These are phyloP conservation scores for Cliona cf. orientalis DNA, from an alignment of 37 sponge, comb jelly and placozoan species.

Conservation along the genomic window DNA sequence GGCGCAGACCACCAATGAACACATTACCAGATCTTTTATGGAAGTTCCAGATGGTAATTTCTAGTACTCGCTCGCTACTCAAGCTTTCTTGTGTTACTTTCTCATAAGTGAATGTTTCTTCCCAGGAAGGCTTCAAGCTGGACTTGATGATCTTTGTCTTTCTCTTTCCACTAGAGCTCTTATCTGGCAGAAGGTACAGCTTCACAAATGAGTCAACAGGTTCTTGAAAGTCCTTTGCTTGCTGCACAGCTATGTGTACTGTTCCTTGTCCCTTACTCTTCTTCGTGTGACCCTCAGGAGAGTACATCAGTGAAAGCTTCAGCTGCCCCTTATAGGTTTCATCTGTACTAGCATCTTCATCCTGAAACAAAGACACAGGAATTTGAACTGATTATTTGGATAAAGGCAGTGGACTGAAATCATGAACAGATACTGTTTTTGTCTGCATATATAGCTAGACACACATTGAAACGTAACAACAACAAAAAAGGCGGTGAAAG, in stretches of 20 bases:
- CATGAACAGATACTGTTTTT: no score
- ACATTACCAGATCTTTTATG: slow-evolving; percentile 12
- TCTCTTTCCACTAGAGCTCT: slow-evolving; percentile 46
- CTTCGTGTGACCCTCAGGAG: no score
- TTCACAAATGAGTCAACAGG: slow-evolving; percentile 37
- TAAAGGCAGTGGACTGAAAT: no score
- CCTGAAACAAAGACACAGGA: no score
- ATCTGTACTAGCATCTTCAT: no score
- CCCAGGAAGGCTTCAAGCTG: slow-evolving; percentile 63
- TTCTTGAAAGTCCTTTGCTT: slow-evolving; percentile 10
- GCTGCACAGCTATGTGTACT: slow-evolving; percentile 40
- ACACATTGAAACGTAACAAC: no score
- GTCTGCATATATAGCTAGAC: no score
- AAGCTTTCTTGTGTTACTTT: slow-evolving; percentile 48
- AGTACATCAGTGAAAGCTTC: no score
- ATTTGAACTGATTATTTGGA: no score
- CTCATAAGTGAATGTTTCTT: slow-evolving; percentile 46
- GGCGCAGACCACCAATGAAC: slow-evolving; percentile 69
- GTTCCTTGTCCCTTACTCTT: slow-evolving; percentile 1
- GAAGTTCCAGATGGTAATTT: slow-evolving; percentile 67
- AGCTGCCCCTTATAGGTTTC: no score
- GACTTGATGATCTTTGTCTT: slow-evolving; percentile 58
- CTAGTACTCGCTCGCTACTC: slow-evolving; percentile 43
- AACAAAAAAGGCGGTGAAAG: no score
- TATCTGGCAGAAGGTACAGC: slow-evolving; percentile 68